A percentile compares a stretch with the other conserved stretches of the same genome.
phyloP scores from a whole-genome alignment of 2,888 invertebrate species.

The Cryptocephalus moraei region DNA sequence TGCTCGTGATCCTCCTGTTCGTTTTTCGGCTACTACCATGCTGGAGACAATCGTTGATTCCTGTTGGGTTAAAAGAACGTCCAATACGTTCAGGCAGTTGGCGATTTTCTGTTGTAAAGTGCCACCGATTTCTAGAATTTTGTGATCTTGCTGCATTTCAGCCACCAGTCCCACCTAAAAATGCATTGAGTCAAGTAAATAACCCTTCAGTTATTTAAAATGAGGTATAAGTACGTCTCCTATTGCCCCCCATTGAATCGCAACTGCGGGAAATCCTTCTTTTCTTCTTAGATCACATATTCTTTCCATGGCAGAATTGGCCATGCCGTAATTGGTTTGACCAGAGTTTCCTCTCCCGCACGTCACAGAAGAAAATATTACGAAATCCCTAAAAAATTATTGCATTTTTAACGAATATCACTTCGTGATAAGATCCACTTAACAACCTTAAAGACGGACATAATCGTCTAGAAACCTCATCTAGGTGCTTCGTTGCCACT shows the following conservation, averaged over 20 bases:
- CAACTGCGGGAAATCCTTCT: conserved; percentile 66
- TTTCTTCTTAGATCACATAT: conserved; percentile 64
- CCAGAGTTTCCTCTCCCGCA: conserved; percentile 88
- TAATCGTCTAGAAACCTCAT: conserved; percentile 38
- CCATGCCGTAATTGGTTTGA: conserved; percentile 84
- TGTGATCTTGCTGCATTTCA: conserved; percentile 42
- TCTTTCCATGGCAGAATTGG: conserved; percentile 84
- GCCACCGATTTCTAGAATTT: conserved; percentile 42
- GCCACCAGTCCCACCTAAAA: conserved; percentile 53
- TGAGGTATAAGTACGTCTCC: conserved; percentile 60
- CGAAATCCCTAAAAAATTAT: conserved; percentile 57
- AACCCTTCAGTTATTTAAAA: neutral
- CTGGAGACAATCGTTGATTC: conserved; percentile 58
- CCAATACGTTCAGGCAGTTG: conserved; percentile 52
- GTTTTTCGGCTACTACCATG: conserved; percentile 82
- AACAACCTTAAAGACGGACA: conserved; percentile 23
- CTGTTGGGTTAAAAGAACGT: conserved; percentile 57
- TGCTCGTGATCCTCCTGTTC: conserved; percentile 48
- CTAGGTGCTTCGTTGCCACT: conserved; percentile 66
- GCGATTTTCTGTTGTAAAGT: conserved; percentile 58
- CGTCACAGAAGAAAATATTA: conserved; percentile 84
- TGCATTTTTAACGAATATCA: neutral
- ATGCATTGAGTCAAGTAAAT: neutral
- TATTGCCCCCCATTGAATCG: conserved; percentile 89
- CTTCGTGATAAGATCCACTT: neutral